Conservation (phyloP, 2,113 vertebrate species). For the Probosciger aterrimus region DNA sequence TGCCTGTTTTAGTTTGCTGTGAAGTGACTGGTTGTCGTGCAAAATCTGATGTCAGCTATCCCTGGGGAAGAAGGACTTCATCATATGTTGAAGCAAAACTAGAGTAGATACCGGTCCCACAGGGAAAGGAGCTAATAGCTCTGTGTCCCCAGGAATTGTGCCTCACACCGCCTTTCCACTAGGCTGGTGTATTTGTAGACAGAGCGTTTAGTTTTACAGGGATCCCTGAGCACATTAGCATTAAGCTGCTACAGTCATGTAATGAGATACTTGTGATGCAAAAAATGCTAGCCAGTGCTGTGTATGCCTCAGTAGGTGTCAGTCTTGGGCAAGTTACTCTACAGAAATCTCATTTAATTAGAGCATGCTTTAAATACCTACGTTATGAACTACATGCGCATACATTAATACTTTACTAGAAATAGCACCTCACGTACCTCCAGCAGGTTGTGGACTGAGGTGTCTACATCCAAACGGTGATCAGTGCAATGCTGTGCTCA, state of each 20-base stretch:
- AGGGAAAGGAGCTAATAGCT: neutral
- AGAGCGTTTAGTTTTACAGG: neutral
- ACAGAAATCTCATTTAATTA: neutral
- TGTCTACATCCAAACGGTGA: rapidly evolving
- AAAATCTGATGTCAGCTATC: rapidly evolving
- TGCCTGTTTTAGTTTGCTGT: neutral
- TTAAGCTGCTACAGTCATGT: rapidly evolving
- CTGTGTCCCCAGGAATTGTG: neutral
- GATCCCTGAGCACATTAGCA: rapidly evolving
- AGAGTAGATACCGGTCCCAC: no score
- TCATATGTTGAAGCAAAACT: neutral
- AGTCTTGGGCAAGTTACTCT: neutral
- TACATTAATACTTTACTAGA: rapidly evolving
- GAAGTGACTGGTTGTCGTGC: neutral
- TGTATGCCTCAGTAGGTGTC: neutral
- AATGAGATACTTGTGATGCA: neutral
- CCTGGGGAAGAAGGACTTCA: neutral
- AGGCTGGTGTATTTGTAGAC: neutral
- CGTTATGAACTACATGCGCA: rapidly evolving
- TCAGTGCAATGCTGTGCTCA: rapidly evolving
- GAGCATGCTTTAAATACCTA: neutral
- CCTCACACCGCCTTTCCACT: neutral
- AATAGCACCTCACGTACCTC: rapidly evolving
- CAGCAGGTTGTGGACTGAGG: no score
- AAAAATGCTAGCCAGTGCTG: neutral